Evolutionary conservation across 2,888 invertebrate species (phyloP).

Genomic region (Onchidella celtica): DNA sequence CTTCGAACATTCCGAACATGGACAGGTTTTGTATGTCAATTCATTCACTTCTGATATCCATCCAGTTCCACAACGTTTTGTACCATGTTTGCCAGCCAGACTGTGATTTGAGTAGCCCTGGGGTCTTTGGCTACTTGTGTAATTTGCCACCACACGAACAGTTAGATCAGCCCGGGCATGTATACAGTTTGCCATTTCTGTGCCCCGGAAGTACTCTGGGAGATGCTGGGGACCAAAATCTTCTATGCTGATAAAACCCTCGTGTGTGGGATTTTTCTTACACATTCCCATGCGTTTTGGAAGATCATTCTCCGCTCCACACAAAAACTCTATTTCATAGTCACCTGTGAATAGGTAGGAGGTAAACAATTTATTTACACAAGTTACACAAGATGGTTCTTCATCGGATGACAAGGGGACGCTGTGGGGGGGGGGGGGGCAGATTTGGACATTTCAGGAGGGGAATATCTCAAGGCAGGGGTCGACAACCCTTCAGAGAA

Average conservation of each 20-base stretch:
- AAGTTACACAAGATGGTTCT: too few relatives aligned
- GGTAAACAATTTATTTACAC: too few relatives aligned
- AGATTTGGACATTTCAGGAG: too few relatives aligned
- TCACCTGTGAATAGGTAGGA: too few relatives aligned
- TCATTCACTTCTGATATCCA: neutral
- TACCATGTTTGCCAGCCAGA: neutral
- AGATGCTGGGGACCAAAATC: neutral
- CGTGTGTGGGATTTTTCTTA: neutral
- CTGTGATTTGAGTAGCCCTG: neutral
- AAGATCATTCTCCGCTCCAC: neutral
- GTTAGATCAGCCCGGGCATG: neutral
- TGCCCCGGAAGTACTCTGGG: neutral
- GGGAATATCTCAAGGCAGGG: too few relatives aligned
- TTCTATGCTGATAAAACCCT: neutral
- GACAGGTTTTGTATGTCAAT: neutral
- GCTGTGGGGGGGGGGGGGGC: too few relatives aligned
- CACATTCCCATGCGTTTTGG: neutral
- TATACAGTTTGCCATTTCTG: neutral
- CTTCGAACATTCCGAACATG: neutral
- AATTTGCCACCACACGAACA: neutral
- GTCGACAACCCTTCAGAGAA: too few relatives aligned
- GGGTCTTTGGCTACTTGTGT: neutral
- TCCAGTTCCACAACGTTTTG: neutral
- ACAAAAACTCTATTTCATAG: neutral
- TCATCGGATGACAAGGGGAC: too few relatives aligned